Evolutionary conservation across 1,140 invertebrate species (phyloP), one percentile per base, ranked within the genome.

Genomic region (Hermatobates lingyangjiaoensis): DNA sequence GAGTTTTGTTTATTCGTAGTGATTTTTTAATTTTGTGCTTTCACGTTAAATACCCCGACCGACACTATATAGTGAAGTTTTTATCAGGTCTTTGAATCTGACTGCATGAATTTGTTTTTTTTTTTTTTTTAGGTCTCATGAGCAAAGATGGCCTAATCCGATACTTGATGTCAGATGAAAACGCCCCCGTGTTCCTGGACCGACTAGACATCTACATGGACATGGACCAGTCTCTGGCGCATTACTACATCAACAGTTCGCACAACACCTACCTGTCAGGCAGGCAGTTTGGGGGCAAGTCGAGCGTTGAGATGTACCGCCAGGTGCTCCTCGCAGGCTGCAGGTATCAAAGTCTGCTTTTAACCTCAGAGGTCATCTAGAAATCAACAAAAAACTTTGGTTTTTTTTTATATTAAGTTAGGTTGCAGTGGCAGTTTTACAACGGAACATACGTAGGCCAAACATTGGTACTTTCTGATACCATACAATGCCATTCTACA

Each of bases 211-310:
- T 93, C 57, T 97, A 97, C 64, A 95, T 87, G 84, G 93, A 98
- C 58, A 98, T 98, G 94, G 93, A 98, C 65, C 92, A 98, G 63
- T 91, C 95, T 0, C 64, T 98, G 21, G 78, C 87, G 28, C 94
- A 98, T 65, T 99, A 98, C 71, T 98, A 97, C 66, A 98, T 98
- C 58, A 99, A 98, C 73, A 96, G 91, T 25, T 98, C 93, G 46
- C 96, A 99, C 68, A 99, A 99, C 65, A 99, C 96, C 7, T 99
- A 99, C 68, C 74, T 99, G 27, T 85, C 79, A 23, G 95, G 95
- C 1, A 73, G 93, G 57, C 96, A 99, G 68, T 90, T 98, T 63
- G 95, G 94, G 50, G 94, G 93, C 38, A 95, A 89, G 68, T 95
- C 90, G 51, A 93, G 87, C 4, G 92, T 97, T 0, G 96, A 99